Evolutionary conservation across 2,113 vertebrate species (phyloP).

Genomic region (Toxostoma redivivum): DNA sequence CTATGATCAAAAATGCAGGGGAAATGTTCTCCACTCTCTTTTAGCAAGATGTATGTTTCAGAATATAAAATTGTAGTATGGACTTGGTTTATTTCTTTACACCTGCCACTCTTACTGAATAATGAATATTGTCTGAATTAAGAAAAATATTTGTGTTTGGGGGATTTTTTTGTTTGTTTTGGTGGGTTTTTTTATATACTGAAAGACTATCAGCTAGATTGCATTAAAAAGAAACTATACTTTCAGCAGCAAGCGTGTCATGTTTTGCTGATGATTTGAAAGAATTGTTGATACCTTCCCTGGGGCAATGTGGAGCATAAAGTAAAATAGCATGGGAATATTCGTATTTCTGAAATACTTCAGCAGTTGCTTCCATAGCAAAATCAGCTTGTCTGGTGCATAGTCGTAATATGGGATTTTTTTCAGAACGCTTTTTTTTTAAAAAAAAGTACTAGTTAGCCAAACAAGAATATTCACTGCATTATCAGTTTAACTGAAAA

Average conservation of each 20-base stretch:
- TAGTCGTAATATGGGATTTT: neutral
- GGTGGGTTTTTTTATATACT: neutral
- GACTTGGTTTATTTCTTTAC: neutral
- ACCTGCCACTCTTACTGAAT: neutral
- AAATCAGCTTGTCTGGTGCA: neutral
- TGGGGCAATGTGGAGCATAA: neutral
- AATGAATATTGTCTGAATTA: neutral
- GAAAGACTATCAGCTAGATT: neutral
- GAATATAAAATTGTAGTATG: neutral
- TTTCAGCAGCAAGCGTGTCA: neutral
- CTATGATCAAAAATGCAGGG: neutral
- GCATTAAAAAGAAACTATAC: neutral
- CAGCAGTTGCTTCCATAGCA: neutral
- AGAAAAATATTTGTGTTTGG: neutral
- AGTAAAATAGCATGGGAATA: neutral
- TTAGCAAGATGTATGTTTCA: neutral
- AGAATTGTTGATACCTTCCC: neutral
- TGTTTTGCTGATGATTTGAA: neutral
- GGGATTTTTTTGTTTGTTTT: neutral
- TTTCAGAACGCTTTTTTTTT: neutral
- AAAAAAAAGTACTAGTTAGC: neutral
- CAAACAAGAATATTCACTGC: neutral
- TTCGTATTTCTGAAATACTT: neutral
- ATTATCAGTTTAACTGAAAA: neutral
- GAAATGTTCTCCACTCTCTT: neutral